Evolutionary conservation across 2,797 vertebrate genomes (phyloP), one percentile per base, ranked within the genome.

Genomic region (Clarias pachynema): DNA sequence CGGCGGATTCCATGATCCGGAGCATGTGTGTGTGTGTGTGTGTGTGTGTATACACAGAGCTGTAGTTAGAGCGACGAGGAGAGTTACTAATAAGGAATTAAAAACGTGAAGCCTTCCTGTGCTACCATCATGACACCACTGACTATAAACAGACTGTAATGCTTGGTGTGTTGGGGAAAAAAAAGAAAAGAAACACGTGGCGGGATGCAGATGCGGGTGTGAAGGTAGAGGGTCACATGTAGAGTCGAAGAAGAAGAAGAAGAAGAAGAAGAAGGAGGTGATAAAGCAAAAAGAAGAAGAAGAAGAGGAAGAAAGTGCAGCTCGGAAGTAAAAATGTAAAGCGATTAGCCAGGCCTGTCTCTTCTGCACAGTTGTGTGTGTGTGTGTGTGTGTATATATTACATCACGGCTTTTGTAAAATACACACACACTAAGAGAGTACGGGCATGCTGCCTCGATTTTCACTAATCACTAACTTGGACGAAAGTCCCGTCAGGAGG

Each of bases 371-470:
- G 34, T 22, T 37, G 40, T 20, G 37, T 59, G 83, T 34, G 57
- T 18, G 44, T 34, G 49, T 65, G 40, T 44, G 40, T 44, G 8
- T 20, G 37, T 59, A 74, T 53, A 56, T 18, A 29, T 63, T 59
- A 59, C 18, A 70, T 70, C 34, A 44, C 26, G 2, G n/a, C 56
- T n/a, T 31, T 4, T 40, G 63, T 89, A 84, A 89, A 53, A 81
- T 26, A 63, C 68, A 26, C 68, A 70, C 34, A 14, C n/a, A 26
- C n/a, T 40, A 6, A 1, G 7, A 68, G 40, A 75, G 72, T 57
- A 60, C 29, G 24, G 56, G 31, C 73, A 24, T 37, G 22, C 63
- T 72, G 26, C 20, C 20, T 22, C 29, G 24, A 74, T 74, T 40
- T 40, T 40, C 37, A 75, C 79, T 75, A 74, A 40, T 65, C 59